Evolutionary conservation across 2,113 vertebrate species (phyloP), one percentile per base, ranked within the genome.

Genomic region (Ramphastos sulfuratus): DNA sequence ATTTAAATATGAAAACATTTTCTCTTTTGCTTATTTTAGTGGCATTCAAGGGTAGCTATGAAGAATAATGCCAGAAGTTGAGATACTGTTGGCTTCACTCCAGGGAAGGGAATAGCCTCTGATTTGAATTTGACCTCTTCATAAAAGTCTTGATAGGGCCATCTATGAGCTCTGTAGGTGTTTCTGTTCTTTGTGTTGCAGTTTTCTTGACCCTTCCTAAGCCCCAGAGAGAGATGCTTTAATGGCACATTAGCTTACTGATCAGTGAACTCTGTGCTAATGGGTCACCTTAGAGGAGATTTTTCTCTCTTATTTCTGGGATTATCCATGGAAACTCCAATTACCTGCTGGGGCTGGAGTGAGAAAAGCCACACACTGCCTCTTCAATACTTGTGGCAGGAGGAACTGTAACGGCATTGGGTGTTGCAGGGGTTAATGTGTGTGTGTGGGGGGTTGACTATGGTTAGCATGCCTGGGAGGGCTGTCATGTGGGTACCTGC

Each of bases 231-330:
- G 79, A 87, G 91, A 78, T 81, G 76, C 73, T 91, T 91, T 94
- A 85, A 83, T 87, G 87, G 79, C 72, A 85, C 1, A 23, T 93
- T 91, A 94, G 85, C 85, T 82, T 78, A 94, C 69, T 94, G 91
- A 85, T 96, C 82, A 67, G 50, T 94, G 93, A 96, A 96, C 95
- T 95, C 89, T 87, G 82, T 67, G 58, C 76, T 96, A 95, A 96
- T 92, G 93, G 91, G 94, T 96, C 94, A 94, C 0, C 0, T 35
- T 25, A 23, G 65, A 94, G 93, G 72, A 95, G 69, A 93, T 87
- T 96, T 92, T 91, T 91, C 81, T 39, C 65, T 93, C 93, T 72
- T 87, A 92, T 95, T 95, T 93, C 82, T 85, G 80, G 76, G 95
- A 94, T 94, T 93, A 96, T 91, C 82, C 89, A 55, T 71, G 82